Base-by-base conservation (phyloP, 2,797 vertebrate genomes). In the Distichodus sexfasciatus region DNA sequence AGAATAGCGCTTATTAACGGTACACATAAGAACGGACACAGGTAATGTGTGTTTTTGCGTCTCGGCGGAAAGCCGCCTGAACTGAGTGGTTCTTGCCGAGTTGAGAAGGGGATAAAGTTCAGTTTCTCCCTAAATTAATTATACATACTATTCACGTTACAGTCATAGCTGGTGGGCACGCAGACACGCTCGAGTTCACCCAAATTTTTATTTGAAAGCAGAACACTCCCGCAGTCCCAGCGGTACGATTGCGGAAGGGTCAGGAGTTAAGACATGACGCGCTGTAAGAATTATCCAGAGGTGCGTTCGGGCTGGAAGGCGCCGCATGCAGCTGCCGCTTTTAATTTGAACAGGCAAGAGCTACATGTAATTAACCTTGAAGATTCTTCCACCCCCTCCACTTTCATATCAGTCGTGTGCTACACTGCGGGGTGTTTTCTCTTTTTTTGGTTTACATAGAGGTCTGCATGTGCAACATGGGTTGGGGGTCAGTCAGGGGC, bases 321-420 rank as follows among this genome's bases (percentile, higher is more conserved):
- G 67, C 71, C 35, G 72, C 64, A 48, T 79, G 69, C 50, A 72
- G 66, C 58, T 73, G 66, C 50, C 75, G 69, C 76, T 80, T 78
- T 73, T 77, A 70, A 74, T 78, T 78, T 71, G 75, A 76, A 75
- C 75, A 58, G 70, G 67, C 62, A 78, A 65, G 74, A 79, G 72
- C 74, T 69, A 77, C 72, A 73, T 75, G 76, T 80, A 79, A 80
- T 80, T 82, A 79, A 80, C 81, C 78, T 77, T 76, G 76, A 74
- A 75, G 47, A 66, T 73, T 66, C 60, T 59, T 58, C 75, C 66
- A 74, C 67, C 76, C 66, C 72, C 72, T 71, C 63, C 55, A 47
- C 79, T 80, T 80, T 78, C 76, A 76, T 78, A 80, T 76, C 75
- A 77, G 78, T 75, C 55, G 67, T 71, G 62, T 79, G 76, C 74